Conservation (phyloP, 2,797 vertebrate species). For the Buceros bicornis region DNA sequence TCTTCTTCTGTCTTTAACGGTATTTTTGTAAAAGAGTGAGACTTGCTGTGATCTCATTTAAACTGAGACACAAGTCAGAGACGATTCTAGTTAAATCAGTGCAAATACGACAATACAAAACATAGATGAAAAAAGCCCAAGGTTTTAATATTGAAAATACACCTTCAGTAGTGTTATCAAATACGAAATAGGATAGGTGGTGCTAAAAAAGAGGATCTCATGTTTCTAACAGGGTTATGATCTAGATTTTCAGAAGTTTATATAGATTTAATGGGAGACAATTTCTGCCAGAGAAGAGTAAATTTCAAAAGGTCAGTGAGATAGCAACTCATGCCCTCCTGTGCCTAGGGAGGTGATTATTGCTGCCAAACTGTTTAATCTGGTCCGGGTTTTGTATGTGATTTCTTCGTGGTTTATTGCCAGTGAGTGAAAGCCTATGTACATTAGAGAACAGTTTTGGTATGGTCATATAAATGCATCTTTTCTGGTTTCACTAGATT, state of each 20-base stretch:
- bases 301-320: neutral
- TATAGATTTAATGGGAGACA: neutral
- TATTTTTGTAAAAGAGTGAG: neutral
- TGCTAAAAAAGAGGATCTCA: neutral
- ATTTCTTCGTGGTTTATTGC: neutral
- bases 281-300: neutral
- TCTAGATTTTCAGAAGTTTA: neutral
- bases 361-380: neutral
- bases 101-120: neutral
- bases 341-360: neutral
- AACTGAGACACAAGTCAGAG: neutral
- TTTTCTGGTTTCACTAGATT: neutral
- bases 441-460: neutral
- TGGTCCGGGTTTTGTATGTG: neutral
- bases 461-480: neutral
- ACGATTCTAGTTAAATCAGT: neutral
- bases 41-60: neutral
- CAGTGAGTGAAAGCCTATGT: neutral
- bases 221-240: accelerated
- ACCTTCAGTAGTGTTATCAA: neutral
- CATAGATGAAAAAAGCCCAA: neutral
- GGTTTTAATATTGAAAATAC: neutral
- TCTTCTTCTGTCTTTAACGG: neutral
- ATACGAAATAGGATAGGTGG: neutral
- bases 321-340: neutral